These are phyloP conservation scores for Atherix ibis DNA, from an alignment of 2,888 invertebrate species.

Conservation along the genomic window DNA sequence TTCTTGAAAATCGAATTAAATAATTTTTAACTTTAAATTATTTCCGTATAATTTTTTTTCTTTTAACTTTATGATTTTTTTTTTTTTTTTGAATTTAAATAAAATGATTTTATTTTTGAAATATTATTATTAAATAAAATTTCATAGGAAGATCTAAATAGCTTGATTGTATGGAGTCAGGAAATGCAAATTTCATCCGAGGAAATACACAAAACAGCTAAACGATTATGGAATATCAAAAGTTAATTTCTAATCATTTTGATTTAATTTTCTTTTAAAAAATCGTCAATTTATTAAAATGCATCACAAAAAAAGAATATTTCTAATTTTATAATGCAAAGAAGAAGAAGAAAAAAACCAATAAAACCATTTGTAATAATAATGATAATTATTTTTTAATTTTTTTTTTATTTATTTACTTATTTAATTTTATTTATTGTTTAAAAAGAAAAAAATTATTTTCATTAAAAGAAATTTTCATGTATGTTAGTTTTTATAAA, in stretches of 20 bases:
- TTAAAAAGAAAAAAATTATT: not conserved
- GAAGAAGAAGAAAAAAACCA: constrained; percentile 1
- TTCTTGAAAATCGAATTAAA: no score
- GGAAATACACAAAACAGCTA: constrained; percentile 10
- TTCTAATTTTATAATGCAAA: not conserved
- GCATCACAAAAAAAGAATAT: not conserved
- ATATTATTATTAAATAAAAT: not conserved
- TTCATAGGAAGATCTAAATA: constrained; percentile 10
- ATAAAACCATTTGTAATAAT: not conserved
- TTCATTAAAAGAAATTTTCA: not conserved
- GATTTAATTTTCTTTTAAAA: not conserved
- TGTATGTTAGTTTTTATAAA: no score
- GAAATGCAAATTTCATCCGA: constrained; percentile 11
- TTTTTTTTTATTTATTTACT: constrained; percentile 2
- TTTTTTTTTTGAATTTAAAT: not conserved
- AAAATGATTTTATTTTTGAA: not conserved
- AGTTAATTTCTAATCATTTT: constrained; percentile 1
- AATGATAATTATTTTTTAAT: not conserved
- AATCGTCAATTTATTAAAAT: not conserved
- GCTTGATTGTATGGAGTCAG: constrained; percentile 11
- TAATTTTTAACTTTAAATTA: no score
- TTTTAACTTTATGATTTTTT: not conserved
- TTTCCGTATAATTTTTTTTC: not conserved
- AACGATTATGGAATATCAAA: constrained; percentile 9
- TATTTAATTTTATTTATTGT: no score